Conservation (phyloP, 2,113 vertebrate genomes). For the Phylloscopus trochilus region DNA sequence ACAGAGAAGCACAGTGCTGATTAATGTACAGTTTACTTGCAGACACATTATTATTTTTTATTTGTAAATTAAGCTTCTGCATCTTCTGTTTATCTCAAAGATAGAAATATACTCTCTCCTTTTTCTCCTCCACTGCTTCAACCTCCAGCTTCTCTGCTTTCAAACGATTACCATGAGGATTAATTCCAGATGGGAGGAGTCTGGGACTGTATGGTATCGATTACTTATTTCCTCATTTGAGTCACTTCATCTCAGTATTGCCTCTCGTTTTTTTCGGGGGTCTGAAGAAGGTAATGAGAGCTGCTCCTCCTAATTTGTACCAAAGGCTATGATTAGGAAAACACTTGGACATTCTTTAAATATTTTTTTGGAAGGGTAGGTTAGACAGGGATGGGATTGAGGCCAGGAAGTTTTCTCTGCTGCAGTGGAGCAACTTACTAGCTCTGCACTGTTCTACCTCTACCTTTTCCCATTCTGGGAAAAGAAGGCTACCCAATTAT, state of each 20-base stretch:
- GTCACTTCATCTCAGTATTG: not conserved
- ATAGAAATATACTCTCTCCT: not conserved
- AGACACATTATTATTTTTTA: not conserved
- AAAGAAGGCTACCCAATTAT: not conserved
- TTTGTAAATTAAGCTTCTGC: slow-evolving; percentile 1
- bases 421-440: not conserved
- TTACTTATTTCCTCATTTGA: not conserved
- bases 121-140: not conserved
- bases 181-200: not conserved
- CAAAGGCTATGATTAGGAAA: not conserved
- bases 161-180: not conserved
- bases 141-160: not conserved
- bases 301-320: not conserved
- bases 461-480: not conserved
- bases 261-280: not conserved
- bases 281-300: not conserved
- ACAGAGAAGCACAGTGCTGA: not conserved
- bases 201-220: not conserved
- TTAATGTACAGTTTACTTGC: not conserved
- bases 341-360: not conserved
- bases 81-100: not conserved
- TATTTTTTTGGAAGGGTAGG: not conserved
- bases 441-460: not conserved
- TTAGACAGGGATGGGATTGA: not conserved
- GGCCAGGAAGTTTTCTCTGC: not conserved